Evolutionary conservation across 2,797 vertebrate genomes (phyloP).

Genomic region (Sebastes minor): DNA sequence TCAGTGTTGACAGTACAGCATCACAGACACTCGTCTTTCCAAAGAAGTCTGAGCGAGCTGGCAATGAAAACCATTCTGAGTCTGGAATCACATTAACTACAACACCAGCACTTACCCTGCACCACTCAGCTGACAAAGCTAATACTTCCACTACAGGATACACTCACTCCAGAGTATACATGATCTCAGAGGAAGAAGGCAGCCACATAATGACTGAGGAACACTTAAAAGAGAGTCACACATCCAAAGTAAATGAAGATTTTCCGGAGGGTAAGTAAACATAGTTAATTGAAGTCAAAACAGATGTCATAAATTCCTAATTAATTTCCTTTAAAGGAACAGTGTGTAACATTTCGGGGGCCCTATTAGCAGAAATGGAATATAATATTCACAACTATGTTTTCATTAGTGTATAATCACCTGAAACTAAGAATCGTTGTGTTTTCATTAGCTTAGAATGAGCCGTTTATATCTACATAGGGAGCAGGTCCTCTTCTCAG

Average conservation of each 20-base stretch:
- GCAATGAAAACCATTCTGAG: slow-evolving; percentile 7
- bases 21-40: slow-evolving; percentile 10
- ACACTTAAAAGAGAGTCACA: slow-evolving; percentile 1
- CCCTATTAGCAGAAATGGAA: no score
- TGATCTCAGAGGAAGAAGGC: slow-evolving; percentile 31
- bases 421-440: no score
- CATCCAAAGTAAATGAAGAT: slow-evolving; percentile 1
- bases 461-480: no score
- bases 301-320: background rate
- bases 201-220: slow-evolving; percentile 10
- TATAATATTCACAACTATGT: no score
- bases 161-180: background rate
- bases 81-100: slow-evolving; percentile 33
- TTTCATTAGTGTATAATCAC: no score
- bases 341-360: no score
- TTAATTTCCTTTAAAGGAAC: background rate
- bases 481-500: no score
- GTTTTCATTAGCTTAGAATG: no score
- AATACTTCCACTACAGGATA: slow-evolving; percentile 35
- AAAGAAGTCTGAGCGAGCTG: background rate
- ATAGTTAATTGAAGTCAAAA: background rate
- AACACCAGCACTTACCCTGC: slow-evolving; percentile 1
- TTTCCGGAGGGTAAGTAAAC: slow-evolving; percentile 45
- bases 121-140: slow-evolving; percentile 23
- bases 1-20: background rate